A percentile compares a stretch with the other conserved stretches of the same genome.
phyloP scores from a whole-genome alignment of 2,797 vertebrate species.

The Enteromius mattozi region DNA sequence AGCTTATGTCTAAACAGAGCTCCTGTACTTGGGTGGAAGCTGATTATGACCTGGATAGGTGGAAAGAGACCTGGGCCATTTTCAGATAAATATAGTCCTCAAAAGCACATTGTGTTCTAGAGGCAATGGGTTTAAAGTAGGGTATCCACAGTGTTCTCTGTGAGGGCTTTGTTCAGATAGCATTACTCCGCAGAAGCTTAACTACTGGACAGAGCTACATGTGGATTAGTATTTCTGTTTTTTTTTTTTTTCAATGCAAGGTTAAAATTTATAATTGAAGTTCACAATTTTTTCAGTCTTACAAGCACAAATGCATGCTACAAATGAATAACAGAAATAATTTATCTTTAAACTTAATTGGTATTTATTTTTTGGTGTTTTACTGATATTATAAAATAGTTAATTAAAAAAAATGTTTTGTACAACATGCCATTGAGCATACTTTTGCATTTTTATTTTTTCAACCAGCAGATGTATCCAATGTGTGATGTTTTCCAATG shows the following conservation, averaged over 20 bases:
- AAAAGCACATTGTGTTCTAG: slow-evolving; percentile 51
- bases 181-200: neutral
- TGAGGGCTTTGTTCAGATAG: slow-evolving; percentile 7
- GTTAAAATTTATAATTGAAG: neutral
- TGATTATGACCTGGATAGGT: slow-evolving; percentile 60
- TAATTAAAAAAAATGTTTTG: neutral
- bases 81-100: slow-evolving; percentile 59
- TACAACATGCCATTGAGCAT: neutral
- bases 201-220: neutral
- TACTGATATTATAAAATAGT: neutral
- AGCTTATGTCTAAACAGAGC: slow-evolving; percentile 28
- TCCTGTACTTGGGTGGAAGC: slow-evolving; percentile 40
- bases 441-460: neutral
- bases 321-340: neutral
- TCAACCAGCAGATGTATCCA: neutral
- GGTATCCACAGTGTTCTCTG: slow-evolving; percentile 35
- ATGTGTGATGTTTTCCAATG: neutral
- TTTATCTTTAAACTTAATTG: neutral
- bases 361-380: neutral
- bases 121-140: slow-evolving; percentile 55
- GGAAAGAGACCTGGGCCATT: slow-evolving; percentile 55
- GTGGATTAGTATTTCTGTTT: neutral
- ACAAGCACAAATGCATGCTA: neutral
- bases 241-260: neutral
- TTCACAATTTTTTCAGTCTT: neutral